These are phyloP conservation scores for Chrysopilus asiliformis DNA, from an alignment of 2,888 invertebrate species.

Conservation along the genomic window DNA sequence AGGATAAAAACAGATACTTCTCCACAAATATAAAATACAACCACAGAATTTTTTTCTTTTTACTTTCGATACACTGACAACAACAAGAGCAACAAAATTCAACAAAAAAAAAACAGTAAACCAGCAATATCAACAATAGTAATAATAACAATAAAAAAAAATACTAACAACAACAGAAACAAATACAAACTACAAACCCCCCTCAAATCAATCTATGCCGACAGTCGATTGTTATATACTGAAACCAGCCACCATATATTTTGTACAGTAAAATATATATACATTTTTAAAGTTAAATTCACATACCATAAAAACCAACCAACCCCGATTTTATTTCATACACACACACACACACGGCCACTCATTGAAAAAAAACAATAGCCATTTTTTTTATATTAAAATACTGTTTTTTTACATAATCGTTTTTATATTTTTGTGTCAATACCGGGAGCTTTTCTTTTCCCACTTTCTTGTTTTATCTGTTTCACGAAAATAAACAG, in stretches of 20 bases:
- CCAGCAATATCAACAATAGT: conserved; percentile 13
- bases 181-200: conserved; percentile 37
- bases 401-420: too few relatives aligned
- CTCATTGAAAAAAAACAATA: conserved; percentile 13
- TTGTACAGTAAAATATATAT: conserved; percentile 9
- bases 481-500: too few relatives aligned
- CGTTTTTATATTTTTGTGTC: too few relatives aligned
- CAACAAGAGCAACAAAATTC: conserved; percentile 11
- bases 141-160: conserved; percentile 6
- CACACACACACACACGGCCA: conserved; percentile 9
- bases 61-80: conserved; percentile 14
- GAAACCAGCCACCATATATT: conserved; percentile 10
- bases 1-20: conserved; percentile 17
- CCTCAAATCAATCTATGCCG: conserved; percentile 44
- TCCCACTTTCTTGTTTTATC: too few relatives aligned
- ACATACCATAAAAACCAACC: conserved; percentile 1
- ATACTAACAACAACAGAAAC: too few relatives aligned
- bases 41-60: too few relatives aligned
- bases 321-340: background rate
- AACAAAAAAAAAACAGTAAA: too few relatives aligned
- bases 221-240: conserved; percentile 38
- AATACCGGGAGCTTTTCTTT: too few relatives aligned
- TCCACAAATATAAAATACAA: conserved; percentile 9
- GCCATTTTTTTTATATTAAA: too few relatives aligned
- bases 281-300: conserved; percentile 10